A percentile compares a stretch with the other conserved stretches of the same genome.
Conservation (phyloP, 2,113 vertebrate genomes). For the Corapipo altera region DNA sequence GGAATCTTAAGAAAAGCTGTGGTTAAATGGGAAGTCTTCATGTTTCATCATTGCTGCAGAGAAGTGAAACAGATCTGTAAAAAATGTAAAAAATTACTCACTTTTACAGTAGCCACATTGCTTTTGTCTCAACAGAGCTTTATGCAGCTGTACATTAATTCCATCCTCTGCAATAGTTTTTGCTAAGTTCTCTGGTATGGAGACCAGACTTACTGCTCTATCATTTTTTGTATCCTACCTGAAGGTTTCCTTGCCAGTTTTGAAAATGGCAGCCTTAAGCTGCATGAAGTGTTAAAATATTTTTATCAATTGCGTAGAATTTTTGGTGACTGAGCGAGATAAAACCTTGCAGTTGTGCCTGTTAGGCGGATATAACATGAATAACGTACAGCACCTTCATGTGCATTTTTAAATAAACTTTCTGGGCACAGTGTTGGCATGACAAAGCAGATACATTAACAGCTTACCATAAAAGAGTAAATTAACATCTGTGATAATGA, state of each 20-base stretch:
- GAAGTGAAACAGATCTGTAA: not conserved
- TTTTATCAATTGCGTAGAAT: not conserved
- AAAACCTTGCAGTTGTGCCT: not conserved
- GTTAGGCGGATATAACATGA: not conserved
- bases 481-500: not conserved
- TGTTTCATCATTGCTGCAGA: not conserved
- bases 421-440: not conserved
- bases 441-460: not conserved
- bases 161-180: not conserved
- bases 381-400: not conserved
- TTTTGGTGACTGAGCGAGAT: not conserved
- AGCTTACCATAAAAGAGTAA: not conserved
- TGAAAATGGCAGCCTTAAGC: not conserved
- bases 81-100: not conserved
- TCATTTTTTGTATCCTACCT: not conserved
- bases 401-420: not conserved
- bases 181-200: not conserved
- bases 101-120: not conserved
- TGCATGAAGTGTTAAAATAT: not conserved
- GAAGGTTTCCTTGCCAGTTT: not conserved
- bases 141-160: not conserved
- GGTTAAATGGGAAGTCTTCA: not conserved
- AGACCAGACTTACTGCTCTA: not conserved
- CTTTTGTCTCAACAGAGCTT: not conserved
- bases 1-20: not conserved